A percentile compares a stretch with the other conserved stretches of the same genome.
Conservation (phyloP, 2,888 invertebrate genomes). For the Saturnia pavonia region DNA sequence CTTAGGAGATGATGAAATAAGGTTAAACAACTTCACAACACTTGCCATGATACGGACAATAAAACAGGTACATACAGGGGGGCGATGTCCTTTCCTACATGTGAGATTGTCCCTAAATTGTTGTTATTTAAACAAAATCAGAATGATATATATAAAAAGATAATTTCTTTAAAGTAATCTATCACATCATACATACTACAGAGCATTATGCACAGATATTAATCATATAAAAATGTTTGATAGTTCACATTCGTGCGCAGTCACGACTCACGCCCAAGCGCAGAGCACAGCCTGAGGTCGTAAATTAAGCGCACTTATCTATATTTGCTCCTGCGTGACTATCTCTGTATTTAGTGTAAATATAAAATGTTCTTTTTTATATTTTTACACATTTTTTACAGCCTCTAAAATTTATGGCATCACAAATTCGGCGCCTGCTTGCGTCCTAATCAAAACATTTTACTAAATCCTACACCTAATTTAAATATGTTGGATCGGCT, state of each 20-base stretch:
- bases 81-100: no score
- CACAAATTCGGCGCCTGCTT: slow-evolving; percentile 21
- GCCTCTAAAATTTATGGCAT: slow-evolving; percentile 24
- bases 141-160: not conserved
- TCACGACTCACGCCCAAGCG: slow-evolving; percentile 3
- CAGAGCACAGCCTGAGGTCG: slow-evolving; percentile 29
- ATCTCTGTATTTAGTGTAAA: slow-evolving; percentile 34
- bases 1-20: no score
- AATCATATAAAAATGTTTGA: slow-evolving; percentile 13
- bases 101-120: not conserved
- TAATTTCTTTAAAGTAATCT: not conserved
- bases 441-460: slow-evolving; percentile 21
- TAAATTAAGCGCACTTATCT: slow-evolving; percentile 70
- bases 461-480: slow-evolving; percentile 16
- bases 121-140: not conserved
- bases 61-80: no score
- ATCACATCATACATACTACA: not conserved
- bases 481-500: slow-evolving; percentile 12
- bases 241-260: slow-evolving; percentile 1
- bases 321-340: slow-evolving; percentile 52
- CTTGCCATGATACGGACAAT: no score
- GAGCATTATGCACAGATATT: not conserved
- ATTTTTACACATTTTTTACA: slow-evolving; percentile 31
- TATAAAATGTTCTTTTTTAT: slow-evolving; percentile 30
- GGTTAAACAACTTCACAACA: no score